Base-by-base conservation (phyloP, 2,797 vertebrate species). In the Poecilia picta region DNA sequence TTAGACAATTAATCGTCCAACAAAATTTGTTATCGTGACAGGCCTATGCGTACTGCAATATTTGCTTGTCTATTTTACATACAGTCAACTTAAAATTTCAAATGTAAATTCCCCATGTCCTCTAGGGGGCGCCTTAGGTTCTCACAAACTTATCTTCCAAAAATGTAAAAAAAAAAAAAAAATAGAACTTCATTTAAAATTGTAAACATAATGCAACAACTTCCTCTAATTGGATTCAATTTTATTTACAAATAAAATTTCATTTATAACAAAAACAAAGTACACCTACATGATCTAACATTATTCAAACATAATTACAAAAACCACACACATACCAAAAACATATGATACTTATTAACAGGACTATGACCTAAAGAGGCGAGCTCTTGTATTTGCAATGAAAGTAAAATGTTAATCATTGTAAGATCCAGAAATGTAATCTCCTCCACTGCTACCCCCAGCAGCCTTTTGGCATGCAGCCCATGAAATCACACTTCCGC, bases 401-500 rank as follows among this genome's bases (percentile, higher is more conserved):
- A 25, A 45, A 45, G 25, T 71, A 45, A 43, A 71, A 46, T 71
- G 39, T 33, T 31, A 70, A 41, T 77, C 33, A 39, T 51, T 33
- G 75, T 70, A 16, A 77, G 12, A 62, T 62, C 55, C 33, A 25
- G 7, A 72, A 46, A 72, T 16, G 6, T 62, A 25, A 59, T 78
- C 28, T 36, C 23, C 43, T 31, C 12, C n/a, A 13, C 41, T 71
- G 25, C 25, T 45, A 45, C 68, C 25, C 66, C 68, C 41, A n/a
- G 25, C 53, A 36, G 18, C 70, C 28, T 41, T 41, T n/a, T 15
- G 25, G 66, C 62, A 70, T 77, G 62, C 15, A 70, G 64, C 46
- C 75, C 33, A 77, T 43, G 39, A 23, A 49, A 53, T 55, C 64
- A 77, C 13, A 41, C 75, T 43, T 39, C 43, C 28, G 20, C 57